These are phyloP conservation scores for Pomatostomus ruficeps DNA, from an alignment of 2,113 vertebrate genomes.

Conservation along the genomic window DNA sequence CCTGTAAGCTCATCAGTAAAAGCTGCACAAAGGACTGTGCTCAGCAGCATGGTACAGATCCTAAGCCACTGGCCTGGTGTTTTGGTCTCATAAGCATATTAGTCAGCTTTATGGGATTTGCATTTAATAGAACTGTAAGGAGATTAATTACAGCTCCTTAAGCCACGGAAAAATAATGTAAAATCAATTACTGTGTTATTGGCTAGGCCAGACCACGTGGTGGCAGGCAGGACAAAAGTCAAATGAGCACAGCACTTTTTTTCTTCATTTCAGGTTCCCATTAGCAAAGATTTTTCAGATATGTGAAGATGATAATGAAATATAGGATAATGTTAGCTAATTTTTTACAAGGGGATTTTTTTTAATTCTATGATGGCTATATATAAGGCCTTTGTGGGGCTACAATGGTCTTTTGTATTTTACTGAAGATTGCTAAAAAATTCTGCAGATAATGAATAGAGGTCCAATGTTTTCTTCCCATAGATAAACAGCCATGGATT, in stretches of 20 bases:
- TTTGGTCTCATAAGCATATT: conserved; percentile 46
- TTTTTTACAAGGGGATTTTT: not conserved
- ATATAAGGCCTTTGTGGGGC: not conserved
- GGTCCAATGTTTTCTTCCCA: not conserved
- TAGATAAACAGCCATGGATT: conserved; percentile 28
- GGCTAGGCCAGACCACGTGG: not conserved
- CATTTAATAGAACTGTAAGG: conserved; percentile 29
- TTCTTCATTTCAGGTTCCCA: not conserved
- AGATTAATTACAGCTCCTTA: conserved; percentile 50
- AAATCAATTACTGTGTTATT: conserved; percentile 33
- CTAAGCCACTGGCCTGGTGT: not conserved
- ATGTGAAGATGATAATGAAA: not conserved
- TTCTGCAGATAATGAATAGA: conserved; percentile 3
- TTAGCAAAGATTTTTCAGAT: not conserved
- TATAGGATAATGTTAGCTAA: not conserved
- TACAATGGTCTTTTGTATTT: not conserved
- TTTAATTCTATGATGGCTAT: not conserved
- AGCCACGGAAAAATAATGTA: conserved; percentile 3
- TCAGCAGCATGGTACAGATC: not conserved
- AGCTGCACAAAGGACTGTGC: not conserved
- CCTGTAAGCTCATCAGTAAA: not conserved
- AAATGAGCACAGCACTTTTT: not conserved
- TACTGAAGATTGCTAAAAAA: conserved; percentile 6
- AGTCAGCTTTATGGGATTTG: conserved; percentile 34
- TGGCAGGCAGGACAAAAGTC: not conserved